Evolutionary conservation across 2,113 vertebrate genomes (phyloP).

Genomic region (Lanius collurio): DNA sequence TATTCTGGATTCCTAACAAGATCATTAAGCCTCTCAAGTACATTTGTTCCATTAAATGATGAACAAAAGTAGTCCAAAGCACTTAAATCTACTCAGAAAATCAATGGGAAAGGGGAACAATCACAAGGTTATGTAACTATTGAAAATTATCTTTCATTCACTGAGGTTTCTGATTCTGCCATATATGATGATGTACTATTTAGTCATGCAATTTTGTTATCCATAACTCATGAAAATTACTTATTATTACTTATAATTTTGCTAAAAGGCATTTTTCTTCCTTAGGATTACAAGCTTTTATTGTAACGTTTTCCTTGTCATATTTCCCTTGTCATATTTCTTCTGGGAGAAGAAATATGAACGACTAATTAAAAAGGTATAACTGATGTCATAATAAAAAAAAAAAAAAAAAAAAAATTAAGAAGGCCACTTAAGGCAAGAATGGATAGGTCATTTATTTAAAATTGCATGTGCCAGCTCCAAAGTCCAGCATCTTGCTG

Average conservation of each 20-base stretch:
- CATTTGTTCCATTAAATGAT: neutral
- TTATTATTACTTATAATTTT: constrained; percentile 33
- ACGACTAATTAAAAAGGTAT: neutral
- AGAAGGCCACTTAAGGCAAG: neutral
- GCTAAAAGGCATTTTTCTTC: neutral
- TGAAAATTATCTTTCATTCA: constrained; percentile 13
- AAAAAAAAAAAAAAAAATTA: neutral
- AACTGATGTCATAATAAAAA: neutral
- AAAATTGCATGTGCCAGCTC: neutral
- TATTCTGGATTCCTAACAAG: neutral
- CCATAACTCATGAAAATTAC: constrained; percentile 49
- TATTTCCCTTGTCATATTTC: neutral
- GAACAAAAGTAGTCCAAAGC: constrained; percentile 23
- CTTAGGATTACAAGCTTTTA: neutral
- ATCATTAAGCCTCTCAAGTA: neutral
- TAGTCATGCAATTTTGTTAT: constrained; percentile 51
- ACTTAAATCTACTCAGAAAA: constrained; percentile 26
- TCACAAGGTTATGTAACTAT: neutral
- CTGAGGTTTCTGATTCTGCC: constrained; percentile 5
- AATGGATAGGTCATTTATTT: neutral
- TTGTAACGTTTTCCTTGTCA: neutral
- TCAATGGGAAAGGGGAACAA: neutral
- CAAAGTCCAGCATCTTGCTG: neutral
- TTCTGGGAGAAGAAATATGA: neutral
- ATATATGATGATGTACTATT: constrained; percentile 41